Percentiles rank a stretch among this genome's conserved stretches.
phyloP scores from a whole-genome alignment of 2,888 invertebrate genomes.

The Athalia circularis region DNA sequence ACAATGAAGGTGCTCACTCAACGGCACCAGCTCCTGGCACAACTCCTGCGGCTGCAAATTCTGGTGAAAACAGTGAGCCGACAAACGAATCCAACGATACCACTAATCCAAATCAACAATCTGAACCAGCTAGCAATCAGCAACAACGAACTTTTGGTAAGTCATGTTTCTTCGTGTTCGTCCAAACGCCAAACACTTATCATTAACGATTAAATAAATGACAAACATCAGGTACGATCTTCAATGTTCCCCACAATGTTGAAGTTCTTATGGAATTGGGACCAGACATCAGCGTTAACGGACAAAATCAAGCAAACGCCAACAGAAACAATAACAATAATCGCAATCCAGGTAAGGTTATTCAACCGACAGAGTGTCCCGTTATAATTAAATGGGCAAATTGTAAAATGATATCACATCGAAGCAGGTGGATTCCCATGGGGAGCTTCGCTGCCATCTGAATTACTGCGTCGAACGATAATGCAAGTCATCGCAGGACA shows the following conservation, averaged over 20 bases:
- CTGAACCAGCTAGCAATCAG: conserved; percentile 53
- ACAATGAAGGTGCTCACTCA: conserved; percentile 28
- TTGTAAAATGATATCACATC: conserved; percentile 50
- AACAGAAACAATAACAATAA: conserved; percentile 53
- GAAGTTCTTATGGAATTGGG: conserved; percentile 80
- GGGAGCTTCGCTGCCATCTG: conserved; percentile 74
- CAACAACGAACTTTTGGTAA: conserved; percentile 58
- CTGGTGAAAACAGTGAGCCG: conserved; percentile 42
- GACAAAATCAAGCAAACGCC: conserved; percentile 57
- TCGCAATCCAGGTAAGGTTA: conserved; percentile 38
- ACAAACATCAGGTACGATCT: conserved; percentile 59
- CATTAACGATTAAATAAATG: neutral
- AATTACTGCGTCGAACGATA: conserved; percentile 76
- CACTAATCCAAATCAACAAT: conserved; percentile 44
- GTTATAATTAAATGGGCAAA: neutral
- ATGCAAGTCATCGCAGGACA: conserved; percentile 76
- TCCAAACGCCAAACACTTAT: neutral
- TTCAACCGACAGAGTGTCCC: neutral
- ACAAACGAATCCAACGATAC: conserved; percentile 53
- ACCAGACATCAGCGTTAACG: conserved; percentile 73
- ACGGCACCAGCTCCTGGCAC: conserved; percentile 13
- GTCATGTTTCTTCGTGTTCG: conserved; percentile 1
- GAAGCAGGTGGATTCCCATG: conserved; percentile 69
- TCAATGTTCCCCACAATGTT: conserved; percentile 71
- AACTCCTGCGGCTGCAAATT: neutral